Evolutionary conservation across 2,888 invertebrate species (phyloP).

Genomic region (Cheilosia vernalis): DNA sequence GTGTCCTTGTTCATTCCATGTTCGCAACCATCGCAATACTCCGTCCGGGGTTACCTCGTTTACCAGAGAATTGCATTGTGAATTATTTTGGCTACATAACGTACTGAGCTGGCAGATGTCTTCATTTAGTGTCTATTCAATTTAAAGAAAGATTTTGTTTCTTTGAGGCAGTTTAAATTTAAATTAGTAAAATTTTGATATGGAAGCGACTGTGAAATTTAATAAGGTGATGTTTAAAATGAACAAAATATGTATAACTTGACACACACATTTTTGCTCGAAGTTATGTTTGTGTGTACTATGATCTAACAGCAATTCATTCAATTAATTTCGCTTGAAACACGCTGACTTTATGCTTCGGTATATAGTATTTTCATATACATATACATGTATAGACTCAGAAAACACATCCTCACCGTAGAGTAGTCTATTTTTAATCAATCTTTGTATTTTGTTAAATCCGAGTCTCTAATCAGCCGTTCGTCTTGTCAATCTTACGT

Average conservation of each 20-base stretch:
- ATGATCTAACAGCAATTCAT: too few species aligned
- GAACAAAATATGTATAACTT: not conserved
- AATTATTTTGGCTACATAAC: slow-evolving; percentile 82
- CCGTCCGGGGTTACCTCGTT: slow-evolving; percentile 80
- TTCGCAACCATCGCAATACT: slow-evolving; percentile 81
- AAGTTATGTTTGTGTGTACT: too few species aligned
- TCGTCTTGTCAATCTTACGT: too few species aligned
- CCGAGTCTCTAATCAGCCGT: too few species aligned
- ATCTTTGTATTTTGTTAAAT: too few species aligned
- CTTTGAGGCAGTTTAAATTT: slow-evolving; percentile 36
- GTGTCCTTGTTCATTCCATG: slow-evolving; percentile 82
- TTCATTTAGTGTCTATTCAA: slow-evolving; percentile 84
- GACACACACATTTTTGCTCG: too few species aligned
- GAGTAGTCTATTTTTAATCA: too few species aligned
- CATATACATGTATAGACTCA: too few species aligned
- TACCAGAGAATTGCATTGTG: slow-evolving; percentile 50
- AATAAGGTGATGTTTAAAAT: slow-evolving; percentile 37
- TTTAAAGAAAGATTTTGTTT: slow-evolving; percentile 57
- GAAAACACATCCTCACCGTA: too few species aligned
- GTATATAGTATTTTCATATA: too few species aligned
- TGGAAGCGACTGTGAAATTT: slow-evolving; percentile 35
- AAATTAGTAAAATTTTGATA: slow-evolving; percentile 24
- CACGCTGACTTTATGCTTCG: too few species aligned
- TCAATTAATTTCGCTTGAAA: too few species aligned
- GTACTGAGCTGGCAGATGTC: slow-evolving; percentile 86